Conservation (phyloP, 2,888 invertebrate genomes). For the Parnassius smintheus region DNA sequence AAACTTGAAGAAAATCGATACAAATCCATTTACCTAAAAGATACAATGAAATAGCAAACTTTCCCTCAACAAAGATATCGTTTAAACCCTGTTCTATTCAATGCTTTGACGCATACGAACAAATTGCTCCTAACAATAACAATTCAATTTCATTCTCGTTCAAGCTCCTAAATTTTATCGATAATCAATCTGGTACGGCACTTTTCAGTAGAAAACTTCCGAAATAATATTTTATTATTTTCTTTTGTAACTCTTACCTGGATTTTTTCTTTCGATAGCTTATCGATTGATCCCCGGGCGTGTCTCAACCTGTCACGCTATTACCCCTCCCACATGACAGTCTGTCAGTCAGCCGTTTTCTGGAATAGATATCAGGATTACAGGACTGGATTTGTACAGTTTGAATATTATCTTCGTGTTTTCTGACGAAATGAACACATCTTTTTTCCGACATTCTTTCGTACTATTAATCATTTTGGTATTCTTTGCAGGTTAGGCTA, state of each 20-base stretch:
- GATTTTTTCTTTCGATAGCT: conserved; percentile 27
- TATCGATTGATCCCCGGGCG: conserved; percentile 30
- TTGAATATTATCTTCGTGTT: conserved; percentile 10
- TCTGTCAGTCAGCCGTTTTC: conserved; percentile 25
- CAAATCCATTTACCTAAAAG: conserved; percentile 18
- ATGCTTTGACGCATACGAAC: conserved; percentile 39
- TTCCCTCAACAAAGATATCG: conserved; percentile 29
- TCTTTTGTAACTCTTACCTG: conserved; percentile 38
- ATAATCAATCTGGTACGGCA: conserved; percentile 37
- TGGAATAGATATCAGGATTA: conserved; percentile 25
- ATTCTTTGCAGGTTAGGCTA: neutral
- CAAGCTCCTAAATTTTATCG: conserved; percentile 47
- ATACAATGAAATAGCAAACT: conserved; percentile 25
- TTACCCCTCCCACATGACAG: conserved; percentile 24
- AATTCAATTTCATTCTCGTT: conserved; percentile 45
- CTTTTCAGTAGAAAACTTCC: conserved; percentile 31
- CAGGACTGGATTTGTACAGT: conserved; percentile 10
- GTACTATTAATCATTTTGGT: neutral
- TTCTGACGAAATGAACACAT: conserved; percentile 8
- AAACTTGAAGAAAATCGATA: conserved; percentile 18
- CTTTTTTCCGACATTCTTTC: neutral
- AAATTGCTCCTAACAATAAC: conserved; percentile 48
- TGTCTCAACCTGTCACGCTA: conserved; percentile 29
- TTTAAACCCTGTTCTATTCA: conserved; percentile 34
- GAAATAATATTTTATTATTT: conserved; percentile 44